Evolutionary conservation across 2,888 invertebrate species (phyloP).

Genomic region (Crossocerus cetratus): DNA sequence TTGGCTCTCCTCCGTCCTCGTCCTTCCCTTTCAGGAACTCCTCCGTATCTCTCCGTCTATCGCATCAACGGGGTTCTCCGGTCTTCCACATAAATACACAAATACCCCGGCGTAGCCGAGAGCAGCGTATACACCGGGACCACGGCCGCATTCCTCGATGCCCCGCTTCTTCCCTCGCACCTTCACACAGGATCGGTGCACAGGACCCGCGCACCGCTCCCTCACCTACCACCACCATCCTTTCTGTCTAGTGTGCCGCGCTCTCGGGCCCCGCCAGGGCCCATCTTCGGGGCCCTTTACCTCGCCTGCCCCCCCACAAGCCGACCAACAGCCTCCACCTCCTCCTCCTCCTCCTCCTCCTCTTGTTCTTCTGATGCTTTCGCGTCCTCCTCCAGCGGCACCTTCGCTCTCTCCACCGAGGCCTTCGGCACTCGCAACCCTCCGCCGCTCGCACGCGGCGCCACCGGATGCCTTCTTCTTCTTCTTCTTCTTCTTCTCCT

Average conservation of each 20-base stretch:
- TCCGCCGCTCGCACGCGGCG: slow-evolving; percentile 47
- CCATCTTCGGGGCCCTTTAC: slow-evolving; percentile 64
- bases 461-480: slow-evolving; percentile 56
- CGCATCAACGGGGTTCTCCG: slow-evolving; percentile 58
- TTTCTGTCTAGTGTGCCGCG: slow-evolving; percentile 33
- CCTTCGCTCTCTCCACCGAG: slow-evolving; percentile 23
- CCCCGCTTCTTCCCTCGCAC: slow-evolving; percentile 62
- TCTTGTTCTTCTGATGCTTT: slow-evolving; percentile 8
- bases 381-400: slow-evolving; percentile 32
- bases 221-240: slow-evolving; percentile 16
- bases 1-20: slow-evolving; percentile 66
- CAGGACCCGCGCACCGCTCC: slow-evolving; percentile 15
- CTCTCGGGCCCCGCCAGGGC: slow-evolving; percentile 55
- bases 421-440: slow-evolving; percentile 9
- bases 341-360: slow-evolving; percentile 2
- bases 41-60: slow-evolving; percentile 39
- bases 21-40: slow-evolving; percentile 42
- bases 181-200: slow-evolving; percentile 36
- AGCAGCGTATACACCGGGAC: slow-evolving; percentile 68
- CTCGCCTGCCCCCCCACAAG: slow-evolving; percentile 45
- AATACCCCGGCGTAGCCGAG: slow-evolving; percentile 70
- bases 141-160: slow-evolving; percentile 75
- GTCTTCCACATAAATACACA: slow-evolving; percentile 76
- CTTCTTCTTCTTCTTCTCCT: slow-evolving; percentile 11
- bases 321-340: slow-evolving; percentile 1